Percentiles rank a stretch among this genome's conserved stretches.
phyloP scores from a whole-genome alignment of 1,140 invertebrate species.

The Papilio xuthus region DNA sequence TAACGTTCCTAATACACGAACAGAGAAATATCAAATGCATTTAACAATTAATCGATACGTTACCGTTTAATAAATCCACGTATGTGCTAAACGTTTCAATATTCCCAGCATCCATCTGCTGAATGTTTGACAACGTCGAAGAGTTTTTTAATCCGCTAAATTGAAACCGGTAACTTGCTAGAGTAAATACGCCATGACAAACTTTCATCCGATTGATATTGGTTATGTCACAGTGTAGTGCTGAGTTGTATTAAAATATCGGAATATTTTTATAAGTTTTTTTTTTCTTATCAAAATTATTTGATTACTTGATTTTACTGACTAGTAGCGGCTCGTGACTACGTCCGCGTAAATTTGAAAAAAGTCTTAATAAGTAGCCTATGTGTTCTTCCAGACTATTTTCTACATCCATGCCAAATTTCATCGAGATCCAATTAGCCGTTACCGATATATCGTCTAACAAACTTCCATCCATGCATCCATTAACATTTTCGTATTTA shows the following conservation, averaged over 20 bases:
- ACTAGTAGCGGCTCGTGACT: too few relatives aligned
- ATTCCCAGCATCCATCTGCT: slow-evolving; percentile 3
- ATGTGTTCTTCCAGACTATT: too few relatives aligned
- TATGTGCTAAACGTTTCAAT: slow-evolving; percentile 12
- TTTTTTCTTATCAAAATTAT: too few relatives aligned
- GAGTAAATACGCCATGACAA: slow-evolving; percentile 16
- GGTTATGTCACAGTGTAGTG: background rate
- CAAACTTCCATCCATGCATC: too few relatives aligned
- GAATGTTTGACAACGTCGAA: slow-evolving; percentile 14
- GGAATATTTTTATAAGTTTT: background rate
- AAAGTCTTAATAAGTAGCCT: too few relatives aligned
- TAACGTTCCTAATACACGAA: too few relatives aligned
- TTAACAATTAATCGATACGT: background rate
- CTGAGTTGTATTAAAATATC: background rate
- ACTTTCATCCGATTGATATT: slow-evolving; percentile 17
- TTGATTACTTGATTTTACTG: too few relatives aligned
- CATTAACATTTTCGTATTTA: too few relatives aligned
- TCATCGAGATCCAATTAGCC: too few relatives aligned
- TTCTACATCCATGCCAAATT: too few relatives aligned
- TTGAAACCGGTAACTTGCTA: slow-evolving; percentile 22
- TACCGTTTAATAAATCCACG: background rate
- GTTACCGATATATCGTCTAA: too few relatives aligned
- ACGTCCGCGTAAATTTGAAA: too few relatives aligned
- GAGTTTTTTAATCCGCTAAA: slow-evolving; percentile 23
- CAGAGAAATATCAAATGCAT: background rate